Conservation (phyloP, 2,888 invertebrate genomes). For the Sarcophaga variegata region DNA sequence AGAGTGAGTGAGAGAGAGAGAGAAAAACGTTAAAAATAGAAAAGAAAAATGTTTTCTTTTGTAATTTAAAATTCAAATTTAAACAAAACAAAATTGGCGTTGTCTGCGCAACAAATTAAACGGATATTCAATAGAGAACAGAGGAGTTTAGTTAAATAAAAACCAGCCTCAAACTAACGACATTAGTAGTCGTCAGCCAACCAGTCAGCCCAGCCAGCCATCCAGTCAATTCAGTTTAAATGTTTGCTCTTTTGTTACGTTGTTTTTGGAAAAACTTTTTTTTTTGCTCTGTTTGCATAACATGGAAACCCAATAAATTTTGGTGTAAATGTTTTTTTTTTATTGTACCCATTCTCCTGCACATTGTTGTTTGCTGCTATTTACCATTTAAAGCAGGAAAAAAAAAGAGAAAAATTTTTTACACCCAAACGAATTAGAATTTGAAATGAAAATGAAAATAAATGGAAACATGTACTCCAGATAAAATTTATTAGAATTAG, state of each 20-base stretch:
- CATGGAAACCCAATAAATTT: constrained; percentile 60
- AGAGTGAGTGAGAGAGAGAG: too few relatives aligned
- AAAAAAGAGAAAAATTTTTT: neutral
- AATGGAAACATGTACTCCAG: constrained; percentile 34
- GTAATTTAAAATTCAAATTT: neutral
- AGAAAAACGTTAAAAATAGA: neutral
- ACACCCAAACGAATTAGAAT: neutral
- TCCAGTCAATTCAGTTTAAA: constrained; percentile 10
- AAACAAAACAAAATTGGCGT: neutral
- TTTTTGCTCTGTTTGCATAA: neutral
- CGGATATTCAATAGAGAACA: neutral
- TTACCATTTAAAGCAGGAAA: neutral
- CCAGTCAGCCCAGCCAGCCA: neutral
- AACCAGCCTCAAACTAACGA: too few relatives aligned
- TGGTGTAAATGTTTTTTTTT: constrained; percentile 23
- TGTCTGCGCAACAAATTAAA: neutral
- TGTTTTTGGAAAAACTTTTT: constrained; percentile 1
- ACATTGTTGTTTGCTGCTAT: neutral
- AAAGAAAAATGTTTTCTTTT: constrained; percentile 9
- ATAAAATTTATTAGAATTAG: constrained; percentile 54
- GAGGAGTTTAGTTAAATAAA: constrained; percentile 3
- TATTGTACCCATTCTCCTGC: neutral
- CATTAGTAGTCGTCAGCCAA: neutral
- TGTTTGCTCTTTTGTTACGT: neutral
- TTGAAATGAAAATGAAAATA: neutral